Base-by-base conservation (phyloP, 1,140 invertebrate genomes). In the Stenopsyche tienmushanensis region DNA sequence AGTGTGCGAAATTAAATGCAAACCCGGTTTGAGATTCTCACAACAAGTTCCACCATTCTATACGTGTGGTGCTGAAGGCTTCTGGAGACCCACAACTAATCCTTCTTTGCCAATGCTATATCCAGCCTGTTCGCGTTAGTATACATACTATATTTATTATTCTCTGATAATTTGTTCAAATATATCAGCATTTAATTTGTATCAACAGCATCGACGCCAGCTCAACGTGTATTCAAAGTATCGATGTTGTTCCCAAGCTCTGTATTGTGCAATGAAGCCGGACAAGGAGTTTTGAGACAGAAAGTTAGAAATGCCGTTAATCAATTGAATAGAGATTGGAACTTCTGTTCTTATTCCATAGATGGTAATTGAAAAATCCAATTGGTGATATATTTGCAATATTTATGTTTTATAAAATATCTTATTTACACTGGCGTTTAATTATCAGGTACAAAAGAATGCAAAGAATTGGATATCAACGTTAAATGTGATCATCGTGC, bases 51-150 rank as follows among this genome's bases (percentile, higher is more conserved):
- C 95, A 0, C 91, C 93, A 70, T 98, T 97, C 81, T 98, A 97
- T 73, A 96, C 94, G 3, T 98, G 96, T 75, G 95, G 94, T 13
- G 93, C 92, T 58, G 95, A 98, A 86, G 95, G 95, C 34, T 95
- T 95, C 77, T 98, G 95, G 95, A 83, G 93, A 69, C 96, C 96
- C 20, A 94, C 91, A 1, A 83, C 79, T 20, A 85, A 93, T 73
- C 91, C 93, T 8, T 84, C 80, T 24, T 79, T 90, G 66, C 91
- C 92, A 10, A 76, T 96, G 64, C 80, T 94, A 1, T 97, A 96
- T 76, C 94, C 94, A 34, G 91, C 93, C 71, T 97, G 94, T 76
- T 93, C 93, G 72, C 83, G 90, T 91, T 86, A 84, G 82, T 77
- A 20, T 47, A 1, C 21, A n/a, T 59, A 54, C n/a, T 44, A 1